Percentiles rank a stretch among this genome's conserved stretches.
These are phyloP conservation scores for Parnassius mnemosyne DNA, from an alignment of 2,888 invertebrate genomes.

Conservation along the genomic window DNA sequence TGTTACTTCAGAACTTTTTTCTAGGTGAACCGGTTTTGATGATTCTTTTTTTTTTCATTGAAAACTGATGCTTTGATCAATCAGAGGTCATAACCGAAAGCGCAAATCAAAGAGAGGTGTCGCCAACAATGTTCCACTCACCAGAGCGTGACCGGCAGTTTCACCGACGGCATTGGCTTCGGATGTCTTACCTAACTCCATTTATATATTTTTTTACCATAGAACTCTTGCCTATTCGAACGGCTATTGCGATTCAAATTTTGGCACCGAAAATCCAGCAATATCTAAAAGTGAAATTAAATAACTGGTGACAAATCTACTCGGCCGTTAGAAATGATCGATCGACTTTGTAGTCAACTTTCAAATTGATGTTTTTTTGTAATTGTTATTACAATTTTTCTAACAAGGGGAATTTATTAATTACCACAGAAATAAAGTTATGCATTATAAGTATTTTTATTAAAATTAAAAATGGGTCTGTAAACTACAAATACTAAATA, in stretches of 20 bases:
- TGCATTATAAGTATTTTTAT: too few relatives aligned
- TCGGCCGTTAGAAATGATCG: background rate
- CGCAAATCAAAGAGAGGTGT: constrained; percentile 55
- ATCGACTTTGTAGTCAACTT: too few relatives aligned
- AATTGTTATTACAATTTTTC: too few relatives aligned
- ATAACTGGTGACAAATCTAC: constrained; percentile 35
- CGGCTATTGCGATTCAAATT: constrained; percentile 48
- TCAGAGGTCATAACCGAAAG: constrained; percentile 47
- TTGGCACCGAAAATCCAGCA: constrained; percentile 40
- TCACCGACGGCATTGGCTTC: constrained; percentile 71
- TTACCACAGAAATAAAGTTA: too few relatives aligned
- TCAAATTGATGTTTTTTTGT: too few relatives aligned
- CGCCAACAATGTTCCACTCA: constrained; percentile 70
- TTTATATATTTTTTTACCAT: constrained; percentile 53
- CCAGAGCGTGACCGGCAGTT: constrained; percentile 60
- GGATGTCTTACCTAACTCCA: constrained; percentile 61
- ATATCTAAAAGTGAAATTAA: constrained; percentile 40
- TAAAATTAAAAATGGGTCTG: too few relatives aligned
- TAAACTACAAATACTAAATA: too few relatives aligned
- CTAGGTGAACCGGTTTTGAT: too few relatives aligned
- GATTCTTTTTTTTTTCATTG: too few relatives aligned
- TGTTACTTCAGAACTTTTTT: too few relatives aligned
- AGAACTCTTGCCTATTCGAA: constrained; percentile 36
- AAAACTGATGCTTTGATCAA: background rate
- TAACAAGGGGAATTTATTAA: too few relatives aligned